Evolutionary conservation across 2,888 invertebrate genomes (phyloP).

Genomic region (Watsonalla cultraria): DNA sequence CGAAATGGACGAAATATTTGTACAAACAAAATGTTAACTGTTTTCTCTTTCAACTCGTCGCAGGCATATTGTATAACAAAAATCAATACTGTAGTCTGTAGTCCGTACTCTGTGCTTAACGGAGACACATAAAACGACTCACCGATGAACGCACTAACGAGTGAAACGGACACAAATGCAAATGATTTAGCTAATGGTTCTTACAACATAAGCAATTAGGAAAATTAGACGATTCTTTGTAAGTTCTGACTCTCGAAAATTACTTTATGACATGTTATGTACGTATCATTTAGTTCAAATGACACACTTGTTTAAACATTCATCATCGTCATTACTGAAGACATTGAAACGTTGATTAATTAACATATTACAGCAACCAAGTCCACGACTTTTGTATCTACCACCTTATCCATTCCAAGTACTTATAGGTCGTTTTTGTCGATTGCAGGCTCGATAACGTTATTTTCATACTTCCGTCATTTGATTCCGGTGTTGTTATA

Average conservation of each 20-base stretch:
- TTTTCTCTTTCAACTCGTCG: conserved; percentile 55
- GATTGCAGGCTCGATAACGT: not conserved
- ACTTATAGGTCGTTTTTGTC: not conserved
- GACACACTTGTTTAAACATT: conserved; percentile 27
- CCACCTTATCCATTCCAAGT: not conserved
- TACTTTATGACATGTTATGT: not conserved
- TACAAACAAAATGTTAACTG: conserved; percentile 53
- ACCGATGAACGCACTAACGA: not conserved
- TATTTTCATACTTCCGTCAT: not conserved
- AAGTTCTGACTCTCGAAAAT: not conserved
- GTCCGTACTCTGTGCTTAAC: not conserved
- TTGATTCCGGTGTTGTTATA: not conserved
- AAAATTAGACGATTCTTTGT: not conserved
- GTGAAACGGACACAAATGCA: conserved; percentile 4
- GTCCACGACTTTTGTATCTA: not conserved
- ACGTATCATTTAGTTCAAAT: not conserved
- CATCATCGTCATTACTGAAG: conserved; percentile 21
- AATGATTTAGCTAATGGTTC: conserved; percentile 5
- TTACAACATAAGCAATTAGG: not conserved
- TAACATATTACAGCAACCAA: conserved; percentile 12
- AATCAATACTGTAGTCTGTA: conserved; percentile 4
- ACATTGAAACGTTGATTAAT: conserved; percentile 24
- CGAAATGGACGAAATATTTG: conserved; percentile 64
- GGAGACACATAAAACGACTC: not conserved
- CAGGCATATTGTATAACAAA: conserved; percentile 35